Conservation (phyloP, 2,797 vertebrate genomes). For the Danio albolineatus region DNA sequence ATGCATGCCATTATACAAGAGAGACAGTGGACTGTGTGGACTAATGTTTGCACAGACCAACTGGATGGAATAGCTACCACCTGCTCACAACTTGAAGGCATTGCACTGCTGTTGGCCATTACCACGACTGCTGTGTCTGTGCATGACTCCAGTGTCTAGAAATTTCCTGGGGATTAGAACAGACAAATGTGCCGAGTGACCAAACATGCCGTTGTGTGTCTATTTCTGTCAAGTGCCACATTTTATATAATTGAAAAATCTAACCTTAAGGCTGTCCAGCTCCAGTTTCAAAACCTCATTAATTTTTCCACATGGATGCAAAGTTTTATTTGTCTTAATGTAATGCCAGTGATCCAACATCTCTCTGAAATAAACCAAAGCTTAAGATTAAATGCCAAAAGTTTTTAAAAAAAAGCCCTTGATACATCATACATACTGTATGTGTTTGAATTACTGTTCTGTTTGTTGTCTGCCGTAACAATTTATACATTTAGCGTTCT, state of each 20-base stretch:
- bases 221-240: slow-evolving; percentile 16
- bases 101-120: slow-evolving; percentile 21
- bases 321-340: neutral
- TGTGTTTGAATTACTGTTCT: neutral
- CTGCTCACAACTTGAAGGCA: slow-evolving; percentile 31
- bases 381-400: neutral
- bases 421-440: neutral
- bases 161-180: slow-evolving; percentile 39
- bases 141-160: slow-evolving; percentile 38
- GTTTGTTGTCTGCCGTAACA: neutral
- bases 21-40: neutral
- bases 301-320: neutral
- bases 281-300: slow-evolving; percentile 13
- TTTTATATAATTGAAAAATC: slow-evolving; percentile 22
- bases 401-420: neutral
- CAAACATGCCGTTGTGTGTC: neutral
- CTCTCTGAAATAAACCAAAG: neutral
- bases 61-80: slow-evolving; percentile 33
- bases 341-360: neutral
- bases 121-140: slow-evolving; percentile 30
- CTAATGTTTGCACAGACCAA: slow-evolving; percentile 21
- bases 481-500: neutral
- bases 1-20: slow-evolving; percentile 11
- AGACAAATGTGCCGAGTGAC: slow-evolving; percentile 30
- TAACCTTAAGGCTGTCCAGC: slow-evolving; percentile 4